Conservation (phyloP, 2,113 vertebrate genomes). For the rat (Rattus norvegicus) region GRCr8 NC_086024.1:74119501-74120000, state of each 20-base stretch:
- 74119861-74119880: background rate
- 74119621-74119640: constrained; percentile 3
- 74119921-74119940: background rate
- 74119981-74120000: background rate
- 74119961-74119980: background rate
- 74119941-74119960: background rate
- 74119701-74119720: background rate
- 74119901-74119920: constrained; percentile 10
- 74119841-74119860: background rate
- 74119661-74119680: constrained; percentile 40
- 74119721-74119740: background rate
- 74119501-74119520: constrained; percentile 53
- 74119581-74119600: background rate
- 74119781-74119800: background rate
- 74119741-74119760: background rate
- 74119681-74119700: background rate
- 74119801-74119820: background rate
- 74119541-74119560: constrained; percentile 41
- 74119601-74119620: background rate
- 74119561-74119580: constrained; percentile 38
- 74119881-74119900: background rate
- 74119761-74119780: background rate
- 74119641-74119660: constrained; percentile 34
- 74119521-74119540: constrained; percentile 54
- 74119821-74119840: constrained; percentile 32